Evolutionary conservation across 2,888 invertebrate species (phyloP).

Genomic region (Rugalucina vietnamica): DNA sequence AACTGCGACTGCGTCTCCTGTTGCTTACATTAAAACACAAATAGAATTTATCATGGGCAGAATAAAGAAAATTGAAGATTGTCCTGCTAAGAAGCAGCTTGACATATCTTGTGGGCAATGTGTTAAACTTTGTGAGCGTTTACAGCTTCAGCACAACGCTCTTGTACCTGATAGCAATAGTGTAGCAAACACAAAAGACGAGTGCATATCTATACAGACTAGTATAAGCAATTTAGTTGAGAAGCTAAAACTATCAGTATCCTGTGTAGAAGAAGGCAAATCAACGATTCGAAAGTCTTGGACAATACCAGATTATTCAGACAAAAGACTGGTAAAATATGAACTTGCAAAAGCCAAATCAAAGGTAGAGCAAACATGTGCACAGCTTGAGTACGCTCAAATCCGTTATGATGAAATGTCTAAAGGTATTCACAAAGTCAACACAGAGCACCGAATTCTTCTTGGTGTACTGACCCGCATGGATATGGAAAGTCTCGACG

Average conservation of each 20-base stretch:
- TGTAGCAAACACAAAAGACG: not conserved
- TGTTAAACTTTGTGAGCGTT: not conserved
- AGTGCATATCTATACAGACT: not conserved
- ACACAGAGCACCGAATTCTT: not conserved
- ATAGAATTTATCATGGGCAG: not conserved
- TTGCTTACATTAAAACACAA: not conserved
- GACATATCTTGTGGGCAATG: not conserved
- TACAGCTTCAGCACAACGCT: not conserved
- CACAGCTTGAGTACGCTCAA: not conserved
- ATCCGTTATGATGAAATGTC: not conserved
- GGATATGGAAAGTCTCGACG: not conserved
- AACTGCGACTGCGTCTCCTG: not conserved
- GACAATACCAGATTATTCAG: not conserved
- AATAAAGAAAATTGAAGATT: not conserved
- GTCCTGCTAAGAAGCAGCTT: not conserved
- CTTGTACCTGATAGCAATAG: not conserved
- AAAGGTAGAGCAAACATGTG: not conserved
- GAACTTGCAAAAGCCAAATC: not conserved
- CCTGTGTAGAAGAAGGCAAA: not conserved
- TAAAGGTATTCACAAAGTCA: not conserved
- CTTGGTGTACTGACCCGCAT: not conserved
- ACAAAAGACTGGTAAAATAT: not conserved
- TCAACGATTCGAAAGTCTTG: not conserved
- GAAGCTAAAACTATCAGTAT: not conserved
- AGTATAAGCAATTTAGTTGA: not conserved